Base-by-base conservation (phyloP, 2,888 invertebrate species). In the Saturnia pavonia region DNA sequence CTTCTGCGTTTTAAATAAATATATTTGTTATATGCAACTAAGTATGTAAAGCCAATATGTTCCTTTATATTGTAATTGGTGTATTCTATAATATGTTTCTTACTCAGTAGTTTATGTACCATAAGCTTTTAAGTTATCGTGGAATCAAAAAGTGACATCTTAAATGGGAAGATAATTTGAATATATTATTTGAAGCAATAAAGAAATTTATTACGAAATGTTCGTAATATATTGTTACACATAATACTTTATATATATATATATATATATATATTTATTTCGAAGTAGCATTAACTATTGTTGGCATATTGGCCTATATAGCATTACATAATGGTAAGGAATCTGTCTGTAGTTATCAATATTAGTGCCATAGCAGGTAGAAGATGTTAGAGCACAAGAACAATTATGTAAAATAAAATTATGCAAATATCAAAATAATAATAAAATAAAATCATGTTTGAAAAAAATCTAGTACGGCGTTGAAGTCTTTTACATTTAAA, bases 401-500 rank as follows among this genome's bases (percentile, higher is more conserved):
- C 40, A 51, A 3, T 27, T 27, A 22, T 14, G 34, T 51, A 0
- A 51, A 27, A 11, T 42, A 34, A n/a, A n/a, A 25, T n/a, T 68
- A 27, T 48, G 19, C 48, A 27, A 48, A 6, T n/a, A 11, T 68
- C 16, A 27, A 12, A 34, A 48, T 54, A 54, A 54, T n/a, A 22
- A 54, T 54, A 22, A 67, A 12, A 6, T 22, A 22, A 16, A 45
- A 42, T 42, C 40, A 19, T 40, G n/a, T 19, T 11, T 69, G 14
- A 57, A 69, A 9, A 60, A 14, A 16, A 25, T 12, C 2, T 40
- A 40, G 42, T 57, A 22, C 3, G 70, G 80, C 81, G 81, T 85
- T 82, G 73, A 83, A 77, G 76, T 84, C 83, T 82, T 81, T 81
- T 78, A 72, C 76, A 77, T 63, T 68, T 12, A 3, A 16, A 43